A percentile compares a stretch with the other conserved stretches of the same genome.
Conservation (phyloP, 2,113 vertebrate species). For the Colius striatus region DNA sequence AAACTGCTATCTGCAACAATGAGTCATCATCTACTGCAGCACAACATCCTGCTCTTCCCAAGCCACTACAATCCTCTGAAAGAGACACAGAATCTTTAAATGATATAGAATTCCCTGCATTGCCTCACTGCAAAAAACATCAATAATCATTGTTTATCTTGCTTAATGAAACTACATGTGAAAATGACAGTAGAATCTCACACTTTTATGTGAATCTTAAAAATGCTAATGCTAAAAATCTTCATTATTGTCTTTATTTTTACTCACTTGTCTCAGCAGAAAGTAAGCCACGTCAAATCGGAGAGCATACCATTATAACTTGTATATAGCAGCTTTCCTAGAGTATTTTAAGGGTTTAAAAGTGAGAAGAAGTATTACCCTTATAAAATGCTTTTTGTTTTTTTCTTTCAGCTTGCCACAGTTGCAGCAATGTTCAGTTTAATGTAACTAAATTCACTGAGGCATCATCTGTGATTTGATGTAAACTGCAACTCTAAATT, state of each 20-base stretch:
- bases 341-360: neutral
- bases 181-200: neutral
- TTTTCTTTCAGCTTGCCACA: neutral
- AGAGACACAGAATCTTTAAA: slow-evolving; percentile 1
- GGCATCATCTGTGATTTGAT: neutral
- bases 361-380: neutral
- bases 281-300: neutral
- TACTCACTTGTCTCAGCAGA: neutral
- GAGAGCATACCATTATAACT: neutral
- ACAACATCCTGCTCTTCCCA: slow-evolving; percentile 41
- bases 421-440: neutral
- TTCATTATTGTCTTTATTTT: neutral
- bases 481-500: neutral
- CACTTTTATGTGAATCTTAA: neutral
- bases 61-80: slow-evolving; percentile 37
- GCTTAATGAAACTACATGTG: slow-evolving; percentile 4
- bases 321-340: neutral
- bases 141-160: neutral
- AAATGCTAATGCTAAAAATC: neutral
- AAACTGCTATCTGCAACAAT: slow-evolving; percentile 74
- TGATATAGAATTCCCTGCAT: neutral
- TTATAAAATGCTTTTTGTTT: neutral
- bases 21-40: slow-evolving; percentile 79
- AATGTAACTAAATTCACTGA: neutral
- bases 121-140: neutral